Base-by-base conservation (phyloP, 2,113 vertebrate genomes). In the Brachirus orientalis region DNA sequence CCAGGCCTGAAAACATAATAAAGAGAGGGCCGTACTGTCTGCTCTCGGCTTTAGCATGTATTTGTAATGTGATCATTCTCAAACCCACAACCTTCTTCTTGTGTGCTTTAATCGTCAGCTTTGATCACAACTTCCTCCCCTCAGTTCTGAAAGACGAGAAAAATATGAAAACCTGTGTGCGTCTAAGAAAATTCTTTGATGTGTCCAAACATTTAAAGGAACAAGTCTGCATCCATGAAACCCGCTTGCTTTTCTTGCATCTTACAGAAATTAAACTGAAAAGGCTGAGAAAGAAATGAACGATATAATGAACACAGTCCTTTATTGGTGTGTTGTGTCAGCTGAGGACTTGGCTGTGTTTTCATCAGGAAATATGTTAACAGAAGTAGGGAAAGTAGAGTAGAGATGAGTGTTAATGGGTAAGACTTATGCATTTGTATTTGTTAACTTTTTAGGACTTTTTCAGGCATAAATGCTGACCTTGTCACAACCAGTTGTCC, bases 331-430 rank as follows among this genome's bases (percentile, higher is more conserved):
- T 33, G 54, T 41, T 52, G 70, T 75, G 74, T 77, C 38, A 60
- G 51, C 58, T 52, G 48, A 62, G 72, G 46, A 54, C 37, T 47
- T n/a, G n/a, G n/a, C n/a, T n/a, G n/a, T n/a, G 65, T 86, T 70
- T 57, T 61, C 57, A 56, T 77, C 59, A 64, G 80, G 84, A 89
- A 90, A 84, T 78, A 72, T 90, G 82, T 92, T 92, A 86, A 86
- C 86, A 80, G 50, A 77, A n/a, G n/a, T n/a, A n/a, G n/a, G n/a
- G n/a, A n/a, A n/a, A n/a, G n/a, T n/a, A 37, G 74, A 22, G 59
- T 78, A 3, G 0, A 72, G 82, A 70, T 80, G 69, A 58, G 89
- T 84, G 70, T 58, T 71, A 63, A 66, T 61, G 54, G 50, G 50
- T 41, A 62, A 59, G 17, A 35, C 12, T 37, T 81, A 20, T 61